Percentiles rank a stretch among this genome's conserved stretches.
phyloP scores from a whole-genome alignment of 2,888 invertebrate species.

The Sipha maydis region DNA sequence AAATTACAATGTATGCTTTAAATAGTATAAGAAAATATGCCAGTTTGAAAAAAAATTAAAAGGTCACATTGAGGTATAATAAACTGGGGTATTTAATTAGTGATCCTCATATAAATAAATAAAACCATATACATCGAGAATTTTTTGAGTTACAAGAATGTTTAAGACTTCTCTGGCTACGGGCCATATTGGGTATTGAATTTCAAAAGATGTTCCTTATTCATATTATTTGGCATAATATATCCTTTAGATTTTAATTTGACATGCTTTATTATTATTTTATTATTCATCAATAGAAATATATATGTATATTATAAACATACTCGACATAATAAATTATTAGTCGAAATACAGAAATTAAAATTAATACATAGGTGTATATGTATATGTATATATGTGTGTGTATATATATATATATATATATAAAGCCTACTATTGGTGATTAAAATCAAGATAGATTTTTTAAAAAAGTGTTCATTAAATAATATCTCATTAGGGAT shows the following conservation, averaged over 20 bases:
- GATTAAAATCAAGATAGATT: neutral
- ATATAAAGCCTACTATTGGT: neutral
- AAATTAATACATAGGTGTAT: neutral
- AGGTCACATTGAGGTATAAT: slow-evolving; percentile 39
- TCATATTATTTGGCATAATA: slow-evolving; percentile 26
- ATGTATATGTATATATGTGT: neutral
- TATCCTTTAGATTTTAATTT: slow-evolving; percentile 25
- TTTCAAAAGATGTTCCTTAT: slow-evolving; percentile 3
- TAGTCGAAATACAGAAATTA: neutral
- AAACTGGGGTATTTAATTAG: slow-evolving; percentile 42
- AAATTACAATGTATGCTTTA: slow-evolving; percentile 36
- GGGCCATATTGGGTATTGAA: slow-evolving; percentile 37
- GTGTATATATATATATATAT: too few species aligned
- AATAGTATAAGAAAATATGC: slow-evolving; percentile 52
- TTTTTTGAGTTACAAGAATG: slow-evolving; percentile 22
- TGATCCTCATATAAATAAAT: slow-evolving; percentile 20
- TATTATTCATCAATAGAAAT: neutral
- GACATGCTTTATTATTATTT: neutral
- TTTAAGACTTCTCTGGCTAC: slow-evolving; percentile 12
- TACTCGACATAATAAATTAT: too few species aligned
- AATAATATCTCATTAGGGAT: neutral
- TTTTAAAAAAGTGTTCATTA: neutral
- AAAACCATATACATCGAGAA: slow-evolving; percentile 14
- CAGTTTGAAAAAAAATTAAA: slow-evolving; percentile 47
- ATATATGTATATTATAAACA: too few species aligned